These are phyloP conservation scores for Mastomys coucha DNA, from an alignment of 2,113 vertebrate genomes.

Conservation along the genomic window DNA sequence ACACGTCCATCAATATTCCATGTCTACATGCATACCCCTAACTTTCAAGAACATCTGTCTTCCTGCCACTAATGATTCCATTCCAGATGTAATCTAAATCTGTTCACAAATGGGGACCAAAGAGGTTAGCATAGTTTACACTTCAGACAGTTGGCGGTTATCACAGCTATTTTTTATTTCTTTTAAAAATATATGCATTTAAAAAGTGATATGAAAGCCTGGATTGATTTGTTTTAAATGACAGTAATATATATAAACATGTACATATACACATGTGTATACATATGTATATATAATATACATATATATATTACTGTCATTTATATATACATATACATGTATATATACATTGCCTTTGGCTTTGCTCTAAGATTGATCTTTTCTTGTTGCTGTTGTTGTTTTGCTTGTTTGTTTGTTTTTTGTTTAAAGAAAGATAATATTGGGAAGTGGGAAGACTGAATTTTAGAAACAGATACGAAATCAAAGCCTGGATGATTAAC, in stretches of 20 bases:
- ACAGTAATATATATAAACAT: slow-evolving; percentile 58
- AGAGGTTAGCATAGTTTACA: slow-evolving; percentile 60
- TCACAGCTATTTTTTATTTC: slow-evolving; percentile 56
- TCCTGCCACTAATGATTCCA: slow-evolving; percentile 77
- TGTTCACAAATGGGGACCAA: slow-evolving; percentile 76
- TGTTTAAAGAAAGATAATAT: slow-evolving; percentile 54
- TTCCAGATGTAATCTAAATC: slow-evolving; percentile 81
- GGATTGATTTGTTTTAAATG: slow-evolving; percentile 58
- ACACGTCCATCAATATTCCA: slow-evolving; percentile 84
- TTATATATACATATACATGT: too few species aligned
- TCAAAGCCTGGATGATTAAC: not conserved
- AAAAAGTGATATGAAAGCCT: slow-evolving; percentile 51
- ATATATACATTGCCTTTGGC: slow-evolving; percentile 24
- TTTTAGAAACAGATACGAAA: slow-evolving; percentile 27
- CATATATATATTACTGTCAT: too few species aligned
- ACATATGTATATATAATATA: too few species aligned
- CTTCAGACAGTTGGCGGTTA: slow-evolving; percentile 66
- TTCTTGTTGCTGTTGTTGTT: too few species aligned
- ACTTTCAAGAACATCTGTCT: slow-evolving; percentile 83
- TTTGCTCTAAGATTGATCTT: slow-evolving; percentile 52
- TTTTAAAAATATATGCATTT: slow-evolving; percentile 67
- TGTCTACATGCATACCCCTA: slow-evolving; percentile 70
- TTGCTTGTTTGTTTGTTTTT: not conserved
- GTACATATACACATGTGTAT: too few species aligned
- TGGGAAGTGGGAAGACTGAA: not conserved